Conservation (phyloP, 53 echinoderm and acorn worm species). For the Temnopleurus reevesii region DNA sequence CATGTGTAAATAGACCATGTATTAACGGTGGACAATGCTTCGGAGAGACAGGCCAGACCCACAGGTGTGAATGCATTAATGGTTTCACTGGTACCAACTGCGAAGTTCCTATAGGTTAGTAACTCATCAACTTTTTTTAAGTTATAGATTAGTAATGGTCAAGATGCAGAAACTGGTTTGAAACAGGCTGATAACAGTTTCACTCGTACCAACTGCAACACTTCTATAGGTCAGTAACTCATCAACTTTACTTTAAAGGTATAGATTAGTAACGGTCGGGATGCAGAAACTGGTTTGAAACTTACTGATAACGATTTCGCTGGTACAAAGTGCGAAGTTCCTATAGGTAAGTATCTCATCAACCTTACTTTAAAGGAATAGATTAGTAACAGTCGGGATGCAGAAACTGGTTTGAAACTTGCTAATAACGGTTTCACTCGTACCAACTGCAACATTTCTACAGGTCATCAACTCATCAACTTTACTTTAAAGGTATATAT, state of each 20-base stretch:
- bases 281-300: neutral
- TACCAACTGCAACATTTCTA: too few relatives aligned
- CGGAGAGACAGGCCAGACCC: neutral
- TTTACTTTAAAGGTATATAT: too few relatives aligned
- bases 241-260: too few relatives aligned
- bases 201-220: too few relatives aligned
- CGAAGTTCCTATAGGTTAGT: neutral
- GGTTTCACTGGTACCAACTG: slow-evolving; percentile 42
- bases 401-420: too few relatives aligned
- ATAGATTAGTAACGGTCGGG: too few relatives aligned
- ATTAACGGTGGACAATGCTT: slow-evolving; percentile 12
- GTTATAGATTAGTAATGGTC: neutral
- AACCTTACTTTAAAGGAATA: neutral
- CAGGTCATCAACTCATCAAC: too few relatives aligned
- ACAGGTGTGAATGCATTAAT: slow-evolving; percentile 34
- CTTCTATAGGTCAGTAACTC: too few relatives aligned
- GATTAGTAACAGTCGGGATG: neutral
- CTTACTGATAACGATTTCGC: too few relatives aligned
- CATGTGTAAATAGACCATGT: neutral
- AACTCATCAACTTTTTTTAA: neutral
- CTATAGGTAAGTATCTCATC: neutral
- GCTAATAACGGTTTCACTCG: too few relatives aligned
- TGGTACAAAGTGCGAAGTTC: neutral
- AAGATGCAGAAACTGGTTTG: neutral
- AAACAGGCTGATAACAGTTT: neutral